A percentile compares a stretch with the other conserved stretches of the same genome.
Conservation (phyloP, 2,888 invertebrate genomes). For the Microctonus hyperodae region DNA sequence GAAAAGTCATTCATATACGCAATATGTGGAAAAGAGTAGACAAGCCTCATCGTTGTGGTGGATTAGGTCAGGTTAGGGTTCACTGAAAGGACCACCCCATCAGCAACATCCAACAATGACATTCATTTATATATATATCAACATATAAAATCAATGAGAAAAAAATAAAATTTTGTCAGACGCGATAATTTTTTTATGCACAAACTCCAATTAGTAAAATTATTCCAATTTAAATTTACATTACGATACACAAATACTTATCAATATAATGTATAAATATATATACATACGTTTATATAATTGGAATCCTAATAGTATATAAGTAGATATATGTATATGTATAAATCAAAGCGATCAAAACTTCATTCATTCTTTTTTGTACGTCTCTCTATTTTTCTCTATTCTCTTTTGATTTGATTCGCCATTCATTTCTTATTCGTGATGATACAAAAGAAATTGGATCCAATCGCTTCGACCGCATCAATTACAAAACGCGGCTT, state of each 20-base stretch:
- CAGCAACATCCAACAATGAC: conserved; percentile 44
- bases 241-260: conserved; percentile 6
- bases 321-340: conserved; percentile 1
- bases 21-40: conserved; percentile 42
- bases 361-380: conserved; percentile 10
- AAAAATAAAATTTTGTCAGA: neutral
- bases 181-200: neutral
- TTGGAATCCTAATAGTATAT: conserved; percentile 20
- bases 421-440: conserved; percentile 39
- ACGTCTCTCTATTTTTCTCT: conserved; percentile 19
- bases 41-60: conserved; percentile 46
- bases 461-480: conserved; percentile 48
- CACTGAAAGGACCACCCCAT: conserved; percentile 35
- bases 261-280: neutral
- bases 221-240: neutral
- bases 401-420: conserved; percentile 15
- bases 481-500: conserved; percentile 44
- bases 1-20: conserved; percentile 38
- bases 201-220: neutral
- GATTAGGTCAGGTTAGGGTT: conserved; percentile 46
- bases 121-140: conserved; percentile 42
- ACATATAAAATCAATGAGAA: neutral
- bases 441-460: conserved; percentile 53
- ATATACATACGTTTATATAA: too few relatives aligned
- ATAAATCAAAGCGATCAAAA: conserved; percentile 20